Evolutionary conservation across 2,113 vertebrate species (phyloP).

Genomic region (Nothocercus julius): DNA sequence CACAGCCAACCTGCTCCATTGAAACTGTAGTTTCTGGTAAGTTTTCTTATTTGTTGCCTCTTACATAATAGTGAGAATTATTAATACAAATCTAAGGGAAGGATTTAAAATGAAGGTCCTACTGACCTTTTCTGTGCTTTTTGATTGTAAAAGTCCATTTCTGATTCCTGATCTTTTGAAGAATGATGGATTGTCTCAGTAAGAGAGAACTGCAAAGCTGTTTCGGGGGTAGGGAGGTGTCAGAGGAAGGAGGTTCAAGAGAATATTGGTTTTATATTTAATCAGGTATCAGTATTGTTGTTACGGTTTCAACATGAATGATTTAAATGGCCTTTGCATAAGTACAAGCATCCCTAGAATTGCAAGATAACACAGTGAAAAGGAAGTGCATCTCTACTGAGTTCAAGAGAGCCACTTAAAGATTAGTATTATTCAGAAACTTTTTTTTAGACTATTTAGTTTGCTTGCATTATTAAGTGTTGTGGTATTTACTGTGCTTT

Average conservation of each 20-base stretch:
- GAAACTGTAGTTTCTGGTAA: background rate
- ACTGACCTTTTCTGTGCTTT: background rate
- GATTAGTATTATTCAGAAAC: background rate
- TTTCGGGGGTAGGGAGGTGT: background rate
- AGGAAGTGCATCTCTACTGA: background rate
- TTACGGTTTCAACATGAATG: background rate
- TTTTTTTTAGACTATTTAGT: background rate
- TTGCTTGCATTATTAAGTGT: too few relatives aligned
- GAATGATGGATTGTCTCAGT: background rate
- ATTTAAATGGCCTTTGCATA: background rate
- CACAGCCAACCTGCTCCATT: background rate
- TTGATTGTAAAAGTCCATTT: background rate
- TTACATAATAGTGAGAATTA: background rate
- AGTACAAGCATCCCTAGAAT: background rate
- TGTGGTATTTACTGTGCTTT: too few relatives aligned
- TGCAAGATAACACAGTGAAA: background rate
- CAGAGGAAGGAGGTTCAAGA: background rate
- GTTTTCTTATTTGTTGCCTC: background rate
- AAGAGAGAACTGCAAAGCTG: background rate
- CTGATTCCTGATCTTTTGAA: background rate
- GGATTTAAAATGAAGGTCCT: background rate
- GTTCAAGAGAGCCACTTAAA: background rate
- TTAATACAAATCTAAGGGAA: background rate
- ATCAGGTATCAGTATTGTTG: background rate
- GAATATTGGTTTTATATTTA: background rate